Base-by-base conservation (phyloP, 2,113 vertebrate species). In the Xenotilapia caudafasciata region DNA sequence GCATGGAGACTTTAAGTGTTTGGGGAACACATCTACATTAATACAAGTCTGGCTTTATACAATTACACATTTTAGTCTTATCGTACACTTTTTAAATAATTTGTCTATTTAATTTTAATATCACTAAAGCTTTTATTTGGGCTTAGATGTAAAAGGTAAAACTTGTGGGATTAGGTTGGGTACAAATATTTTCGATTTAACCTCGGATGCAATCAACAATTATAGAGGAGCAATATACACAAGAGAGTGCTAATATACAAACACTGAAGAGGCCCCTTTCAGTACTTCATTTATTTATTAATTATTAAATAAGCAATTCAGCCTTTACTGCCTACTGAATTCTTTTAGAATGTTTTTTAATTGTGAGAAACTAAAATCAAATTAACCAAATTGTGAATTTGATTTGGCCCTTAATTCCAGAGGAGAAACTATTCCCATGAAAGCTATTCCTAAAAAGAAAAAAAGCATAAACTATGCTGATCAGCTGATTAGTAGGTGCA, bases 141-240 rank as follows among this genome's bases (percentile, higher is more conserved):
- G 23, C 23, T 49, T 77, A 49, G 23, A 49, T 31, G 15, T 19
- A 11, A 60, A 35, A 70, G 7, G 12, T 53, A 35, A 75, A 85
- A 58, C 53, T n/a, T 5, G 19, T 31, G 58, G 77, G 84, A 75
- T 55, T 9, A 75, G 26, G 82, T 2, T 62, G 12, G 38, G 23
- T 45, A n/a, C 14, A 15, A 49, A 62, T 40, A 55, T 92, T 93
- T 90, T 92, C 86, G 79, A 92, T 90, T 86, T 83, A 92, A 80
- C 80, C 84, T 89, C 83, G 15, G 38, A 82, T 49, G 80, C 91
- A 94, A 95, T 96, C 89, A 94, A 96, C 95, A 94, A 88, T 90
- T 86, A 92, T 21, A 89, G 68, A 2, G 14, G n/a, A 91, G 79
- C 89, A 96, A 95, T 95, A 95, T 86, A 96, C 93, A 96, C 83